Percentiles rank a stretch among this genome's conserved stretches.
Conservation (phyloP, 2,888 invertebrate genomes). For the Tridacna crocea region DNA sequence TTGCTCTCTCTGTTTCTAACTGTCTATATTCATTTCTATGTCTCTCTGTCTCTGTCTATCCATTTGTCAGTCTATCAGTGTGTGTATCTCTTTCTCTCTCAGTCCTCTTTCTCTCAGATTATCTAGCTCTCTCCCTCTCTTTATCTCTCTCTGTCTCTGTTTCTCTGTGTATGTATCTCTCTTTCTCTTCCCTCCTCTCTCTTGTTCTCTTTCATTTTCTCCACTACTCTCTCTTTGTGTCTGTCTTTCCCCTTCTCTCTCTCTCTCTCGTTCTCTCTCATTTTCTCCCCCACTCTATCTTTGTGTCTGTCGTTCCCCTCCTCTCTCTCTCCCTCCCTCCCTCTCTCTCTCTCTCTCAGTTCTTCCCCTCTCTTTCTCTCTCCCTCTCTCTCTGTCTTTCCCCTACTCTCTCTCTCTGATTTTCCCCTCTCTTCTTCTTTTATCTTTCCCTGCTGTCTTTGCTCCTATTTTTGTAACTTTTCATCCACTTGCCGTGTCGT, state of each 20-base stretch:
- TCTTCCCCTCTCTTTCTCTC: no score
- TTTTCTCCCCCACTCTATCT: background rate
- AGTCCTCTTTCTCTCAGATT: background rate
- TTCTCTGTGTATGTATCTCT: conserved; percentile 22
- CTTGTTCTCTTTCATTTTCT: conserved; percentile 29
- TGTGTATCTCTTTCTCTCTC: background rate
- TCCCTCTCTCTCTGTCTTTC: no score
- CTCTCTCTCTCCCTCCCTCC: conserved; percentile 4
- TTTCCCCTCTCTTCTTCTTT: no score
- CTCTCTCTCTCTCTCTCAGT: background rate
- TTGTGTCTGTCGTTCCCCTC: background rate
- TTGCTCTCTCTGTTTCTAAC: background rate
- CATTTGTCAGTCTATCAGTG: background rate
- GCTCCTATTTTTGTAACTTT: no score
- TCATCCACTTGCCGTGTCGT: no score
- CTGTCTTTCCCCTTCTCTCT: conserved; percentile 26
- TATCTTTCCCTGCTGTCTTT: no score
- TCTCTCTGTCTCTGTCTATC: background rate
- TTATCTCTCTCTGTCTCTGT: conserved; percentile 4
- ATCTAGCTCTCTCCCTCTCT: conserved; percentile 3
- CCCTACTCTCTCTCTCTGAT: no score
- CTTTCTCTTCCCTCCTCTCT: conserved; percentile 22
- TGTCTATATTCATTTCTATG: background rate
- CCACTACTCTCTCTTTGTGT: conserved; percentile 27
- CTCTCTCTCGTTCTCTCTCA: conserved; percentile 24